Conservation (phyloP, 2,113 vertebrate species). For the Origma solitaria region DNA sequence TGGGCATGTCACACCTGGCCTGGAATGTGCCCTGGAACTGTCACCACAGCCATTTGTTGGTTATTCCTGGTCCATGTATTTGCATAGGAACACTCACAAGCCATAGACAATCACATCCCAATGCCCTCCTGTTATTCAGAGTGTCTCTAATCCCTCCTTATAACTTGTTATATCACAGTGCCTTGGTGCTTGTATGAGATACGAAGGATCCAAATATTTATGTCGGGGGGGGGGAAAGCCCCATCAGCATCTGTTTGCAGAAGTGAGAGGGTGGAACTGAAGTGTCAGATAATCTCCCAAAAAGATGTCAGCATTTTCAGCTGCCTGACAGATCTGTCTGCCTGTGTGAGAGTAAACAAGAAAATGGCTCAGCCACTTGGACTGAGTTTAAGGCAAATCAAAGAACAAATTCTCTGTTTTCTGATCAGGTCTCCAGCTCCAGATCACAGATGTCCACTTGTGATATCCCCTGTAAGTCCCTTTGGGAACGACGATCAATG, state of each 20-base stretch:
- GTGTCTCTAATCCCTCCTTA: not conserved
- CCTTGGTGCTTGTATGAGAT: not conserved
- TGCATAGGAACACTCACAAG: not conserved
- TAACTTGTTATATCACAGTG: not conserved
- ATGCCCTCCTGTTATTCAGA: not conserved
- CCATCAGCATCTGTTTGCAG: not conserved
- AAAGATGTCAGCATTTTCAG: constrained; percentile 42
- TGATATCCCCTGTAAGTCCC: not conserved
- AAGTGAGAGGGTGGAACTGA: constrained; percentile 13
- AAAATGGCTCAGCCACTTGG: not conserved
- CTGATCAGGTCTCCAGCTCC: not conserved
- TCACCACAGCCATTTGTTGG: not conserved
- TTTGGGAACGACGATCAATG: not conserved
- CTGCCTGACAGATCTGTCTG: constrained; percentile 37
- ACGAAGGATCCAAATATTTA: constrained; percentile 12
- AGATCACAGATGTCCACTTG: not conserved
- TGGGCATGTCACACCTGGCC: not conserved
- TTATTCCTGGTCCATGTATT: not conserved
- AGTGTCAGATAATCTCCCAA: constrained; percentile 40
- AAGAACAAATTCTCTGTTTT: not conserved
- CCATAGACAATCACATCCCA: not conserved
- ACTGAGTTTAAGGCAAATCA: constrained; percentile 26
- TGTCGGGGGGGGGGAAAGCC: not conserved
- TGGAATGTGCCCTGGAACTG: not conserved
- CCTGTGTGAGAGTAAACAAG: constrained; percentile 9